Conservation (phyloP, 30 jellyfish, hydroid and myxozoan genomes). For the Chrysaora quinquecirrha region DNA sequence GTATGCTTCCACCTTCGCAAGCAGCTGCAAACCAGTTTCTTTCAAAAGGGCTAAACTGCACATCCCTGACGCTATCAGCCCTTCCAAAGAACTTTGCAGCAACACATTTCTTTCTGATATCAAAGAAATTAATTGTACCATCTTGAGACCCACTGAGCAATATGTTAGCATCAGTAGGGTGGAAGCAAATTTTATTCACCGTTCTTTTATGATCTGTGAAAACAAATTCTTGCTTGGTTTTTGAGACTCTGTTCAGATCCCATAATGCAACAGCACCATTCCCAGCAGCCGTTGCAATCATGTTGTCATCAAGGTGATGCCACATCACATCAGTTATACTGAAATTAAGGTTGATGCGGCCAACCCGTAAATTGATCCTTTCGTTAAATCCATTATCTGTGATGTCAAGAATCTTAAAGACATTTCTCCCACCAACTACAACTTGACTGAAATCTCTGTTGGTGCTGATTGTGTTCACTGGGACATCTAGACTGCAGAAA, state of each 20-base stretch:
- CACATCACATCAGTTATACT: constrained; percentile 89
- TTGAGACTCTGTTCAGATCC: constrained; percentile 84
- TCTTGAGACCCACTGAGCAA: constrained; percentile 93
- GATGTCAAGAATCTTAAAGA: constrained; percentile 73
- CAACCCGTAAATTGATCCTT: constrained; percentile 73
- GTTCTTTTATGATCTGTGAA: constrained; percentile 88
- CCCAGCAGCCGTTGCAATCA: constrained; percentile 95
- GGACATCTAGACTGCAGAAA: constrained; percentile 64
- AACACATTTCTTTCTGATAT: constrained; percentile 69
- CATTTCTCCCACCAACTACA: constrained; percentile 94
- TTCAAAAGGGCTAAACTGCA: constrained; percentile 94
- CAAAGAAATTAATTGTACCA: constrained; percentile 86
- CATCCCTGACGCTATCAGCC: constrained; percentile 92
- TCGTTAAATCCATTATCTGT: constrained; percentile 74
- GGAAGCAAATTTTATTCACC: constrained; percentile 91
- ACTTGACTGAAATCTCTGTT: constrained; percentile 84
- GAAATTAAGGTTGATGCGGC: constrained; percentile 81
- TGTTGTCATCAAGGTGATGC: constrained; percentile 88
- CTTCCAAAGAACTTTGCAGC: constrained; percentile 84
- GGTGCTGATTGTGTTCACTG: constrained; percentile 79
- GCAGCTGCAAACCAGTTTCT: constrained; percentile 89
- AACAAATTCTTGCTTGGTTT: constrained; percentile 79
- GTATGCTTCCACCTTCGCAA: constrained; percentile 96
- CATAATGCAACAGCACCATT: constrained; percentile 93
- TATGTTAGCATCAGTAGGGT: constrained; percentile 82